A percentile compares a stretch with the other conserved stretches of the same genome.
Conservation (phyloP, 1,140 invertebrate genomes). For the Lepidurus arcticus region DNA sequence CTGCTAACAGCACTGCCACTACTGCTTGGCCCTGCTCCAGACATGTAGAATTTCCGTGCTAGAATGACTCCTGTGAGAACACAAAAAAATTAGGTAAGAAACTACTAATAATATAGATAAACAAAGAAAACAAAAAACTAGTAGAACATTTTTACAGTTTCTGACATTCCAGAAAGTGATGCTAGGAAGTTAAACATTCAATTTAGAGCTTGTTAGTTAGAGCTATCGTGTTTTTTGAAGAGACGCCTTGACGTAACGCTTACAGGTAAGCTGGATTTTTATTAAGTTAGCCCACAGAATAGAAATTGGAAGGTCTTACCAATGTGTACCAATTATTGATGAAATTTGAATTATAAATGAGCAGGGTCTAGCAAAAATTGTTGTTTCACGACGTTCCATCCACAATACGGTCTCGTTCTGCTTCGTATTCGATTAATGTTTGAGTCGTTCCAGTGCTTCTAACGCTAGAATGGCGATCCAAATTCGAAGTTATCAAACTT, state of each 20-base stretch:
- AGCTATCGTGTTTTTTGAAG: too few species aligned
- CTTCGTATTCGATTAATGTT: background rate
- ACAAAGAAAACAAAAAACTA: background rate
- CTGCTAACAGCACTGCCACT: slow-evolving; percentile 26
- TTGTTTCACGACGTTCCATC: slow-evolving; percentile 16
- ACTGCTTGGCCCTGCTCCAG: slow-evolving; percentile 32
- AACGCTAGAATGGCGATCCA: background rate
- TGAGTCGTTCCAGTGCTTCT: background rate
- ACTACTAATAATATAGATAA: background rate
- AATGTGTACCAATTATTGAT: too few species aligned
- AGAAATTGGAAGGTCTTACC: too few species aligned
- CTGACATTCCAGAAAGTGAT: too few species aligned
- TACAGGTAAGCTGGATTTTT: too few species aligned
- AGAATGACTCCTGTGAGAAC: too few species aligned
- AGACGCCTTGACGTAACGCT: too few species aligned
- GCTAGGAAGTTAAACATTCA: too few species aligned
- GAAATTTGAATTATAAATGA: background rate
- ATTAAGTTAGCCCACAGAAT: too few species aligned
- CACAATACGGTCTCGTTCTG: background rate
- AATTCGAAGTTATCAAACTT: background rate
- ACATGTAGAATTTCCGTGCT: background rate
- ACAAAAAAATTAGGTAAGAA: background rate
- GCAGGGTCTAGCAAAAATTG: slow-evolving; percentile 6
- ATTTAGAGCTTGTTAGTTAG: too few species aligned
- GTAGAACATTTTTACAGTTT: too few species aligned